Base-by-base conservation (phyloP, 1,140 invertebrate genomes). In the Bicyclus anynana region DNA sequence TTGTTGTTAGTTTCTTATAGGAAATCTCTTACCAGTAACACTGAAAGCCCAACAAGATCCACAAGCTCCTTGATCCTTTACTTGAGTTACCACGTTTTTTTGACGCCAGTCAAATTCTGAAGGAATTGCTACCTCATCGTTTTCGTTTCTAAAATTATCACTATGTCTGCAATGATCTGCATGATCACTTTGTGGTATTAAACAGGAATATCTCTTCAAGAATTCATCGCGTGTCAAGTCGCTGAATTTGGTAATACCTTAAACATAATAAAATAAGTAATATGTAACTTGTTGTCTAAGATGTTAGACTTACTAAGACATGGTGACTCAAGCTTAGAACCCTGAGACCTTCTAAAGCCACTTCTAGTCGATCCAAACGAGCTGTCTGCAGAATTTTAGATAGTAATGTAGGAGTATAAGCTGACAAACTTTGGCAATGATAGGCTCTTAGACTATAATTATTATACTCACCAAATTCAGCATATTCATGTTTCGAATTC, bases 11-110 rank as follows among this genome's bases (percentile, higher is more conserved):
- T 5, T 38, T 16, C 16, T 14, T 4, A 38, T 17, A 38, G 9
- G 21, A 37, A 53, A 7, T 10, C 12, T n/a, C 40, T 55, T 44
- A 69, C 66, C 65, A 13, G 21, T 47, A 13, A 53, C 42, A 29
- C 56, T 53, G 26, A 69, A 69, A 5, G 67, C 67, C 63, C 63
- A 69, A 17, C 67, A 69, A 2, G 63, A 58, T 4, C 67, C 67
- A 37, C 67, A 69, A 0, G 0, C 0, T 2, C 14, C 29, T 26
- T 69, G 67, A 38, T 50, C 0, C 23, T 59, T 64, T 5, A 66
- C 52, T 1, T 7, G 14, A 5, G 33, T 59, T 7, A 69, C 58
- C 7, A 48, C 40, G 10, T 58, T 53, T 29, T 62, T 14, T 2
- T 18, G 10, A 9, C 61, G 53, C 64, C 64, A 70, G 35, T 67